phyloP scores from a whole-genome alignment of 2,888 invertebrate genomes.

The Ditula angustiorana region DNA sequence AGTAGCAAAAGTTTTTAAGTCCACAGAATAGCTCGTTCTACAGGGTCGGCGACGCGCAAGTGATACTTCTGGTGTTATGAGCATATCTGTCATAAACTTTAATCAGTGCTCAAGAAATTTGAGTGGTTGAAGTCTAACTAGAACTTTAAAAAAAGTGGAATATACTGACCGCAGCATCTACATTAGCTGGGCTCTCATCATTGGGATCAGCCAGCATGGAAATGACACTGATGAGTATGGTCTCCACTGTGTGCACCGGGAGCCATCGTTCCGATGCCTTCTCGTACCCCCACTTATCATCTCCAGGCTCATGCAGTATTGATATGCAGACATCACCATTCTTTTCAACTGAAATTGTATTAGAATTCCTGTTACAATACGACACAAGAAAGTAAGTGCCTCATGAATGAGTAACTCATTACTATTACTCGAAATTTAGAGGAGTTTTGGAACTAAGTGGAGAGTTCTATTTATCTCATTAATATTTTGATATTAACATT shows the following conservation, averaged over 20 bases:
- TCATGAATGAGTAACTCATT: too few species aligned
- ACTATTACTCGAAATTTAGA: too few species aligned
- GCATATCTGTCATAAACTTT: too few species aligned
- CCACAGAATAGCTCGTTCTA: too few species aligned
- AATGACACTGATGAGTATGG: slow-evolving; percentile 99
- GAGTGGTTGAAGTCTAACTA: not conserved
- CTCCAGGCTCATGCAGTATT: slow-evolving; percentile 99
- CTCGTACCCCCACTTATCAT: slow-evolving; percentile 99
- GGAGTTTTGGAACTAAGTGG: too few species aligned
- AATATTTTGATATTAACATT: too few species aligned
- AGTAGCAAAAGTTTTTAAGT: too few species aligned
- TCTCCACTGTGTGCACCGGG: slow-evolving; percentile 99
- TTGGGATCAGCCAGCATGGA: slow-evolving; percentile 99
- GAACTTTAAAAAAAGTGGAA: not conserved
- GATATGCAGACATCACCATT: slow-evolving; percentile 99
- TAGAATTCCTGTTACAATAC: not conserved
- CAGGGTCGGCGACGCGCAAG: too few species aligned
- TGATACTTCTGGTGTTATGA: too few species aligned
- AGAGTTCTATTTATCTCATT: too few species aligned
- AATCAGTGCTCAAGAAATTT: not conserved
- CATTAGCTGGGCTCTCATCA: slow-evolving; percentile 99
- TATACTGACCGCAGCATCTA: slow-evolving; percentile 98
- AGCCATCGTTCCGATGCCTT: slow-evolving; percentile 99
- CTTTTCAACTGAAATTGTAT: slow-evolving; percentile 92
- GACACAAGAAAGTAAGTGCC: not conserved